Base-by-base conservation (phyloP, 2,113 vertebrate genomes). In the Pholis gunnellus region DNA sequence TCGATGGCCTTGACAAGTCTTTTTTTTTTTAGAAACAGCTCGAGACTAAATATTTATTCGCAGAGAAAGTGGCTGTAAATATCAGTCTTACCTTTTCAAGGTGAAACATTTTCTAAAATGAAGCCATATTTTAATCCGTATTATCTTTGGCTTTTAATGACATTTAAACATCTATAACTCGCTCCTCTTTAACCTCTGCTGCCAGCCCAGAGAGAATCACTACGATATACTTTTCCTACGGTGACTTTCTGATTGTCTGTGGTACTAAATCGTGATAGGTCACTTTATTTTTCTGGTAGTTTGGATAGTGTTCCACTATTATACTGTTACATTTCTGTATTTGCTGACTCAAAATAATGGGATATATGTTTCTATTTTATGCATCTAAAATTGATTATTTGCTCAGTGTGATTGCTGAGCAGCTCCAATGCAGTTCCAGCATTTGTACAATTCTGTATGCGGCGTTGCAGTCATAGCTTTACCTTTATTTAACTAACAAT, bases 391-490 rank as follows among this genome's bases (percentile, higher is more conserved):
- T 46, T 1, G 20, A 48, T 48, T 48, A 25, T 63, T 63, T 63
- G 13, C n/a, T 61, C 7, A 13, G 18, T 31, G 8, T 20, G 59
- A 46, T 48, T n/a, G 6, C 46, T 14, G 25, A 56, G 6, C 22
- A 25, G 34, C 5, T 57, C 5, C 15, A 31, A 31, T 31, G 31
- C 31, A 73, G 10, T 31, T 46, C 2, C 11, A 48, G 4, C 31
- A 18, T 64, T 4, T 61, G 25, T 36, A 18, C 29, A 46, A 29
- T 15, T 18, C 71, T 60, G 25, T 27, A 15, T 46, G 52, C 22
- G 18, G 22, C 5, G 13, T 65, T 63, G 71, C 50, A 65, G 38
- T 70, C 22, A 60, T 75, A 69, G 31, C 59, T 77, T 69, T 36
- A 18, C 6, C 22, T 56, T 71, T 59, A 65, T 73, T 75, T 59